Base-by-base conservation (phyloP, 2,888 invertebrate species). In the Atrina japonica region DNA sequence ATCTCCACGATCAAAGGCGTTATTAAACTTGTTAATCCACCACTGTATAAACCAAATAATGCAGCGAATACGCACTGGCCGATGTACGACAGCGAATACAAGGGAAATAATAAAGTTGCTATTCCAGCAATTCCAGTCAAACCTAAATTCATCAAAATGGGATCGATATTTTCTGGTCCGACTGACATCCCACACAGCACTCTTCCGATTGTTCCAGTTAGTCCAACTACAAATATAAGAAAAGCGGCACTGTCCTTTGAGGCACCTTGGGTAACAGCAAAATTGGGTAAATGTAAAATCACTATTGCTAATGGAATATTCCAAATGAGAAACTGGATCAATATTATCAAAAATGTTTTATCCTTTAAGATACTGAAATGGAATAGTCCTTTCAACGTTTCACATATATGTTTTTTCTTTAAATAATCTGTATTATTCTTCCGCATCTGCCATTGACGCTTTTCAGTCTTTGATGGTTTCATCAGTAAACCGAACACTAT, bases 21-120 rank as follows among this genome's bases (percentile, higher is more conserved):
- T 11, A 63, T 53, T 41, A 74, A 27, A 11, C 53, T 65, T 11
- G 35, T 40, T 9, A 75, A 45, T 3, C 73, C 75, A 0, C 75
- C 77, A 11, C 66, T 60, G 43, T 75, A 75, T 47, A 77, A 35
- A 11, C 77, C 75, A 58, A 70, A 77, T 9, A 70, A 11, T 16
- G 52, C 43, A 16, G 73, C 59, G 45, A 63, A 77, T 40, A 69
- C 11, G 18, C 49, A 30, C 68, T 75, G 77, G 7, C 65, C 66
- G 3, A 27, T 29, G 27, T 68, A 64, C 0, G 52, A 41, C 27
- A 49, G 52, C n/a, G 77, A 75, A 52, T 66, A 73, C 14, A 75
- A 49, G 6, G 77, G 77, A 43, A 77, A 69, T 6, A 70, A 41
- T 6, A 70, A 30, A 21, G 68, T 66, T 27, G 58, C 23, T 25